Evolutionary conservation across 2,888 invertebrate genomes (phyloP).

Genomic region (Hanleya hanleyi): DNA sequence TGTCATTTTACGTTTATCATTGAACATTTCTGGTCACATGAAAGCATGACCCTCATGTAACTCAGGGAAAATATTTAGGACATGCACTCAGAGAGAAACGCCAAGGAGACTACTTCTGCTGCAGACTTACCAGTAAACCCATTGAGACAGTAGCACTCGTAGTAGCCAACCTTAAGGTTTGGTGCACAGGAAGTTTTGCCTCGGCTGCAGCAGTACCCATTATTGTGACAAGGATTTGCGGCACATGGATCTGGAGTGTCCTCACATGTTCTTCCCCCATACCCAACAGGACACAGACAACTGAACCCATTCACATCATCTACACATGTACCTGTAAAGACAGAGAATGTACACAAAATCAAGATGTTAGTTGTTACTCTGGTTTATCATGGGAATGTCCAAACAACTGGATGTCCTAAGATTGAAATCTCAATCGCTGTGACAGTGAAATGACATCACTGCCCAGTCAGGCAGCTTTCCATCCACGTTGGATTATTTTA

Average conservation of each 20-base stretch:
- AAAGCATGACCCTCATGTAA: too few relatives aligned
- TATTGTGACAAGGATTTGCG: slow-evolving; percentile 62
- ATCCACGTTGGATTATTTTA: too few relatives aligned
- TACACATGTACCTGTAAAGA: slow-evolving; percentile 58
- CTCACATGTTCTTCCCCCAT: slow-evolving; percentile 57
- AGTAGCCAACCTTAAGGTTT: slow-evolving; percentile 40
- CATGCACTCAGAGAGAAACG: too few relatives aligned
- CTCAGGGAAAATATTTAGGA: too few relatives aligned
- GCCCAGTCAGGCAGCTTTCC: too few relatives aligned
- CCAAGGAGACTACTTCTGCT: too few relatives aligned
- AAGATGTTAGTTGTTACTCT: background rate
- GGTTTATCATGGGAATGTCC: background rate
- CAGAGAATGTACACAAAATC: background rate
- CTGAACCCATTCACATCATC: slow-evolving; percentile 56
- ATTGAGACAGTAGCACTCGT: slow-evolving; percentile 57
- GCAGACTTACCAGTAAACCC: slow-evolving; percentile 53
- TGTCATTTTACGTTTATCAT: too few relatives aligned
- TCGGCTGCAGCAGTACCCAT: slow-evolving; percentile 49
- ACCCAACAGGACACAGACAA: slow-evolving; percentile 55
- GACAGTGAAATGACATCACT: too few relatives aligned
- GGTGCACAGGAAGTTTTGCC: slow-evolving; percentile 41
- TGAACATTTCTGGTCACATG: too few relatives aligned
- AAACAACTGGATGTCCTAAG: too few relatives aligned
- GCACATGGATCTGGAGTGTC: slow-evolving; percentile 51
- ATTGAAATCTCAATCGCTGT: too few relatives aligned